Evolutionary conservation across 2,888 invertebrate species (phyloP), one percentile per base, ranked within the genome.

Genomic region (Linnaemya vulpina): DNA sequence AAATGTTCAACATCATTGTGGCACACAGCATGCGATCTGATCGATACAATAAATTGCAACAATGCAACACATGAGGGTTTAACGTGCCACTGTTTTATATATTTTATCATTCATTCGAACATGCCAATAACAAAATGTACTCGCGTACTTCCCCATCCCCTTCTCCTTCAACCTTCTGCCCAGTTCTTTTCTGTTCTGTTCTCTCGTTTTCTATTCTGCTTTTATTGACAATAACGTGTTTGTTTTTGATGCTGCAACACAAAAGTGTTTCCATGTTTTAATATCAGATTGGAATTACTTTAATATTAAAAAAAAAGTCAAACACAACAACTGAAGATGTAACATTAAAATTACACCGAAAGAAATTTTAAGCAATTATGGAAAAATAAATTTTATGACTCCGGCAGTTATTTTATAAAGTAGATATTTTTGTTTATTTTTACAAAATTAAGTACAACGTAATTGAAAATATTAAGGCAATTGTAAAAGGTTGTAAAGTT

Each of bases 41-140:
- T 80, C 71, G 80, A 80, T 84, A 84, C 67, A 80, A 84, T 84
- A 84, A 84, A 84, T 84, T 84, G 58, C 79, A 71, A 73, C 71
- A 80, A 76, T 73, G 62, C 80, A 84, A 77, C 80, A 73, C 62
- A 84, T 84, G 80, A 77, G 84, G 84, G 84, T 80, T 80, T 84
- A 84, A 84, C 67, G 76, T 77, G 84, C 84, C 84, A 84, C 84
- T 62, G 84, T 55, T 68, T 68, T 68, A 30, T 60, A 3, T 30
- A n/a, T 49, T 46, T 55, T 20, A 15, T 65, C 25, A n/a, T 49
- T n/a, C 49, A 35, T 58, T 58, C n/a, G n/a, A 30, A 60, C 51
- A 15, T 43, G 30, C 51, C 51, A 74, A 81, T 81, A 80, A 60
- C 22, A 71, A 74, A 68, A 75, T 62, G 60, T 53, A 68, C 49